Evolutionary conservation across 2,113 vertebrate genomes (phyloP).

Genomic region (Oreocharis arfaki): DNA sequence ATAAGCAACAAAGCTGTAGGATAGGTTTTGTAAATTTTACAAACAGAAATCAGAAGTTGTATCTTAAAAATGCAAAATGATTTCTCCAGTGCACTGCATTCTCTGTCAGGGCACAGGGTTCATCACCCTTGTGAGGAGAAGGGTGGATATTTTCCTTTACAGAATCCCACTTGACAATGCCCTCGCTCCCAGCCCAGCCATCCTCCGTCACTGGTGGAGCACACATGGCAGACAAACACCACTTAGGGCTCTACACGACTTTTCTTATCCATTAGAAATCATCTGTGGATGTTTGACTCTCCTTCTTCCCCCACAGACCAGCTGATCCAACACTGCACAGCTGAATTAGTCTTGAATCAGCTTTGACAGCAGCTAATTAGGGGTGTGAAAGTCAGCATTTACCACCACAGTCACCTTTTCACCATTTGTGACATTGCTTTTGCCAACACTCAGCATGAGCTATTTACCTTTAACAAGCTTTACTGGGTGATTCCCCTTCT

Average conservation of each 20-base stretch:
- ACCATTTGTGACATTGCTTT: not conserved
- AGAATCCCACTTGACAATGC: not conserved
- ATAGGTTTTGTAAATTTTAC: not conserved
- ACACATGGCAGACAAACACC: not conserved
- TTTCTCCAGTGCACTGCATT: not conserved
- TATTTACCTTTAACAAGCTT: not conserved
- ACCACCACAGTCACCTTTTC: not conserved
- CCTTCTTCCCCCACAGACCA: not conserved
- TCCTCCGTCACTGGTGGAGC: not conserved
- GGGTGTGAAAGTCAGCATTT: not conserved
- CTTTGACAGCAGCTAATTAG: not conserved
- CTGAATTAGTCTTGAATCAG: not conserved
- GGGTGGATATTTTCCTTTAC: not conserved
- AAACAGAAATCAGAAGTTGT: not conserved
- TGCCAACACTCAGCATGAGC: not conserved
- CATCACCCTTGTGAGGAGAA: not conserved
- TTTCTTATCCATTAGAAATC: not conserved
- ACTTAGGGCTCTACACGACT: not conserved
- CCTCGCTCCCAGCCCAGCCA: accelerated
- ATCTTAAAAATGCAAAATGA: not conserved
- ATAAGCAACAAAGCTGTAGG: not conserved
- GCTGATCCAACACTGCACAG: not conserved
- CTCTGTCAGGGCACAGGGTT: not conserved
- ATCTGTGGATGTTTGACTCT: not conserved
- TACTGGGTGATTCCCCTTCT: not conserved